Evolutionary conservation across 2,797 vertebrate species (phyloP).

Genomic region (Dallia pectoralis): DNA sequence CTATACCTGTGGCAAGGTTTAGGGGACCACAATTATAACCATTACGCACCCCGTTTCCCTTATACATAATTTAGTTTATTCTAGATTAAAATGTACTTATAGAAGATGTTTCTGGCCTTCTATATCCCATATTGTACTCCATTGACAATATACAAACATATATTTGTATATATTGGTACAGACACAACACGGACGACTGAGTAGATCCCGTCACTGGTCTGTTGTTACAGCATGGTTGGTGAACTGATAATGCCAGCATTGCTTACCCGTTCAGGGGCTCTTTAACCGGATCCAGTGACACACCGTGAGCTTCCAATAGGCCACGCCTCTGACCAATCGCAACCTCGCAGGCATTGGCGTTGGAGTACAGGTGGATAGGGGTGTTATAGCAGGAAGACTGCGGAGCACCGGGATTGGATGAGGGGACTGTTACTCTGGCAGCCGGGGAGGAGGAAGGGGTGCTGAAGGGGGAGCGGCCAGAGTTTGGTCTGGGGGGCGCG

Average conservation of each 20-base stretch:
- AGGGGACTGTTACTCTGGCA: slow-evolving; percentile 76
- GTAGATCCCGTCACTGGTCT: background rate
- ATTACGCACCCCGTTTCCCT: no score
- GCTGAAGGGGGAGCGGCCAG: slow-evolving; percentile 63
- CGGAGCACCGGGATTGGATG: slow-evolving; percentile 77
- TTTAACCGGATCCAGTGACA: slow-evolving; percentile 41
- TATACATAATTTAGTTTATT: no score
- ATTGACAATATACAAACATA: no score
- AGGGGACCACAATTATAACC: no score
- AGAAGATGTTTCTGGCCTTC: no score
- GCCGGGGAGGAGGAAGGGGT: slow-evolving; percentile 73
- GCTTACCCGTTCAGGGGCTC: slow-evolving; percentile 94
- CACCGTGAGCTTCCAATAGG: slow-evolving; percentile 82
- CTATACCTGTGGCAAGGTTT: no score
- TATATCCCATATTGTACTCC: no score
- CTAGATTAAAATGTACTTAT: no score
- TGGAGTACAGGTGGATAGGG: slow-evolving; percentile 80
- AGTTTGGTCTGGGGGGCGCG: slow-evolving; percentile 65
- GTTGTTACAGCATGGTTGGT: background rate
- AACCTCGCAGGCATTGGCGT: slow-evolving; percentile 80
- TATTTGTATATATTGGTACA: no score
- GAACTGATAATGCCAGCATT: slow-evolving; percentile 21
- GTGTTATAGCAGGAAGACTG: slow-evolving; percentile 85
- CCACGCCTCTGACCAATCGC: slow-evolving; percentile 87
- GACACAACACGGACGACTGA: background rate